These are phyloP conservation scores for Oryctes rhinoceros DNA, from an alignment of 1,140 invertebrate genomes.

Conservation along the genomic window DNA sequence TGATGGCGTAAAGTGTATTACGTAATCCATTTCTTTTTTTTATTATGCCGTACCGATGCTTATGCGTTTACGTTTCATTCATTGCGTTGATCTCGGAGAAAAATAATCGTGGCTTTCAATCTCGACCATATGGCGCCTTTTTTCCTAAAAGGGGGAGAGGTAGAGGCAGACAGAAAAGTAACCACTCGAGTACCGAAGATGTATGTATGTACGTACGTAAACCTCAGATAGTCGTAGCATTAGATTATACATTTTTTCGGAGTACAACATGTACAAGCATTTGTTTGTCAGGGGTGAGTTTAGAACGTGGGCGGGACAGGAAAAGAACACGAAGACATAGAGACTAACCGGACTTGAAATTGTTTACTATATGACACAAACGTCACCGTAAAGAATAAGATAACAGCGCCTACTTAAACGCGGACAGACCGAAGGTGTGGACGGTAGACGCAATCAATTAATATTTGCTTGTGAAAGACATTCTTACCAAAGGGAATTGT, in stretches of 20 bases:
- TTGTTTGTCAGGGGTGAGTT: slow-evolving; percentile 29
- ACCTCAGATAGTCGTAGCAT: slow-evolving; percentile 5
- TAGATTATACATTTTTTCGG: slow-evolving; percentile 31
- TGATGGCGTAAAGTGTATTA: background rate
- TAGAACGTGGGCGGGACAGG: background rate
- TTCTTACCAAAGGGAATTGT: background rate
- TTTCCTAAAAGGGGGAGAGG: background rate
- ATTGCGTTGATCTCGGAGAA: background rate
- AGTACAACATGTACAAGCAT: slow-evolving; percentile 8
- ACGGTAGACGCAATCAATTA: background rate
- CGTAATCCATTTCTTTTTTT: slow-evolving; percentile 2
- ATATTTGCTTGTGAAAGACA: slow-evolving; percentile 18
- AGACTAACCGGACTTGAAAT: background rate
- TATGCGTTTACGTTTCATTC: background rate
- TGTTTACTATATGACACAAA: slow-evolving; percentile 28
- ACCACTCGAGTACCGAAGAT: background rate
- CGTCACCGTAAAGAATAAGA: slow-evolving; percentile 26
- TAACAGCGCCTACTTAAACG: slow-evolving; percentile 24
- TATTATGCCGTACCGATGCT: background rate
- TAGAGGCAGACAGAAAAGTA: background rate
- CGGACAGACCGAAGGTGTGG: background rate
- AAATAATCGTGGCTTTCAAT: slow-evolving; percentile 29
- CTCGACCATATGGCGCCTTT: slow-evolving; percentile 30
- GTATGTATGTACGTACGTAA: slow-evolving; percentile 19
- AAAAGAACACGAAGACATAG: slow-evolving; percentile 4